Evolutionary conservation across 2,113 vertebrate species (phyloP).

Genomic region (Scomber colias): DNA sequence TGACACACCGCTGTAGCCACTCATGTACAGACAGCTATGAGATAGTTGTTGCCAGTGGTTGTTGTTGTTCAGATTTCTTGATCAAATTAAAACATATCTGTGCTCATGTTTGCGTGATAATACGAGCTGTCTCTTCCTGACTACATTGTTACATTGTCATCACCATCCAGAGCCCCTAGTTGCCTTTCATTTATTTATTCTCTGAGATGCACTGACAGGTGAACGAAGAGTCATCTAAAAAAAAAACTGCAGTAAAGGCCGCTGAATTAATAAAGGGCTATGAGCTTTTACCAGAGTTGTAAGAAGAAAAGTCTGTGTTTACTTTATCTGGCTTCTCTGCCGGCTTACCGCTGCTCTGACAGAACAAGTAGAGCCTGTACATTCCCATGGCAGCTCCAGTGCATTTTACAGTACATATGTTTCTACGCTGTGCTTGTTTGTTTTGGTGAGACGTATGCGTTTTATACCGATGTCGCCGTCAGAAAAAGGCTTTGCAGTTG

Average conservation of each 20-base stretch:
- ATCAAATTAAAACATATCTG: neutral
- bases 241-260: constrained; percentile 48
- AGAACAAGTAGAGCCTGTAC: constrained; percentile 44
- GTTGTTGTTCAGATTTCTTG: neutral
- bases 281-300: constrained; percentile 71
- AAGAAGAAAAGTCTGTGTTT: constrained; percentile 63
- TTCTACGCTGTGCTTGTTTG: constrained; percentile 55
- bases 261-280: constrained; percentile 73
- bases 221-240: constrained; percentile 55
- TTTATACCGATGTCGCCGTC: constrained; percentile 53
- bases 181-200: constrained; percentile 68
- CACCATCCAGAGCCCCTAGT: constrained; percentile 22
- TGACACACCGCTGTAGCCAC: neutral
- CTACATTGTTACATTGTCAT: constrained; percentile 29
- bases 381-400: constrained; percentile 30
- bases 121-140: neutral
- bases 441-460: constrained; percentile 52
- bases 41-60: neutral
- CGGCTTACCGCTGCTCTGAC: constrained; percentile 45
- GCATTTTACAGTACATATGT: constrained; percentile 69
- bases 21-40: neutral
- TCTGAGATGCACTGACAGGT: constrained; percentile 63
- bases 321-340: constrained; percentile 55
- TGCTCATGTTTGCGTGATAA: constrained; percentile 10
- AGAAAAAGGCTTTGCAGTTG: constrained; percentile 25